These are phyloP conservation scores for Thecophora atra DNA, from an alignment of 2,888 invertebrate species.

Conservation along the genomic window DNA sequence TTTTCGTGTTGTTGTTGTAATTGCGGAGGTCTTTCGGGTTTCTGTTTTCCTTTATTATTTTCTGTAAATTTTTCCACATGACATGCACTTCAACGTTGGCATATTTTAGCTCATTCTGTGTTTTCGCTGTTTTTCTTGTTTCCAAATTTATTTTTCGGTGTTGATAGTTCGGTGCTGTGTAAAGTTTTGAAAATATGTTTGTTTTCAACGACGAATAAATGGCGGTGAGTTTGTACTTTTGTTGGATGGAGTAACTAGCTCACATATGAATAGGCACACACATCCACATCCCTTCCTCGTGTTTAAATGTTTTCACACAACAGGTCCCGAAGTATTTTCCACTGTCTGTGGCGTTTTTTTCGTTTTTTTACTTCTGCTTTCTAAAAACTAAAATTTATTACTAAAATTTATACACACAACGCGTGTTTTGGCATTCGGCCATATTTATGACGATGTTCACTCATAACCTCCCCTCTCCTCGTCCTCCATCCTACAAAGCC, in stretches of 20 bases:
- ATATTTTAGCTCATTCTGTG: conserved; percentile 2
- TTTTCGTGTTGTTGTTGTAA: too few relatives aligned
- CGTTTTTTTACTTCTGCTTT: background rate
- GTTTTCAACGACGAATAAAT: conserved; percentile 30
- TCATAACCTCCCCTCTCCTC: conserved; percentile 14
- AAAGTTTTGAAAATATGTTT: conserved; percentile 31
- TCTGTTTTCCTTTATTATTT: background rate
- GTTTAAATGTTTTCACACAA: conserved; percentile 16
- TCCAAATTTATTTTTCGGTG: background rate
- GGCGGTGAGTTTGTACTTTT: conserved; percentile 35
- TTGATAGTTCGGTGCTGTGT: conserved; percentile 1
- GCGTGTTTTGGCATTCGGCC: conserved; percentile 57
- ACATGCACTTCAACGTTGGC: conserved; percentile 4
- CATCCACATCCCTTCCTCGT: conserved; percentile 4
- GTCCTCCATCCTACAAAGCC: background rate
- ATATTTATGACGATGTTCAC: conserved; percentile 44
- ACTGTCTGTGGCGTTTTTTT: background rate
- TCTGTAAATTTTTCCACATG: conserved; percentile 17
- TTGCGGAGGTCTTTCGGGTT: background rate
- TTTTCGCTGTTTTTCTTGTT: background rate
- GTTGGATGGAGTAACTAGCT: conserved; percentile 16
- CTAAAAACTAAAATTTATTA: conserved; percentile 50
- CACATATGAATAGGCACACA: conserved; percentile 37
- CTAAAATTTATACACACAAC: conserved; percentile 52
- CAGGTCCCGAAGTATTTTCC: conserved; percentile 3